Evolutionary conservation across 2,113 vertebrate genomes (phyloP).

Genomic region (Mystacornis crossleyi): DNA sequence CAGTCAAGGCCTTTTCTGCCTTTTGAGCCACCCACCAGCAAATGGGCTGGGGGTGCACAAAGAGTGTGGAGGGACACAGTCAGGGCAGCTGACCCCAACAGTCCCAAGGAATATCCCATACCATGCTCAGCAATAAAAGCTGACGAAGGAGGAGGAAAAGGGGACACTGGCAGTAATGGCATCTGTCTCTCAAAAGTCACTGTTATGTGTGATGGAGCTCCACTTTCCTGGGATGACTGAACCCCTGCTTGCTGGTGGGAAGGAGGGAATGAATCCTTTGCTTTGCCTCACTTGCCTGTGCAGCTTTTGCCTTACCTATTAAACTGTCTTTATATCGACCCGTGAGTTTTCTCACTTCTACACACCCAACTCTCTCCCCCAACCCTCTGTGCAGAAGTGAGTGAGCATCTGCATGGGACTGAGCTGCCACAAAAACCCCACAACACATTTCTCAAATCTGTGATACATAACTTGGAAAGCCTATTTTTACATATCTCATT

Average conservation of each 20-base stretch:
- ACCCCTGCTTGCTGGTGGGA: background rate
- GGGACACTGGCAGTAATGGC: rapidly evolving
- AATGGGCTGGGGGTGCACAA: rapidly evolving
- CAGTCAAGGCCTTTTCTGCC: background rate
- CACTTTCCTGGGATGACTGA: background rate
- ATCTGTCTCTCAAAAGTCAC: background rate
- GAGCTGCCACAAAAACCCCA: background rate
- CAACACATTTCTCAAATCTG: background rate
- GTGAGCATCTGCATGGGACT: rapidly evolving
- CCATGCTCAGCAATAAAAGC: background rate
- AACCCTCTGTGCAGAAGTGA: rapidly evolving
- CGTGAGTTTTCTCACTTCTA: background rate
- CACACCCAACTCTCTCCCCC: rapidly evolving
- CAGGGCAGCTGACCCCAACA: background rate
- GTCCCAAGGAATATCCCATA: rapidly evolving
- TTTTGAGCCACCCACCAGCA: rapidly evolving
- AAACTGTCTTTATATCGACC: background rate
- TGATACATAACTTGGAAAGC: background rate
- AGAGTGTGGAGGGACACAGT: background rate
- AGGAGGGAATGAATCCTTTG: background rate
- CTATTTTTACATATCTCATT: background rate
- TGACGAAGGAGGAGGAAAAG: background rate
- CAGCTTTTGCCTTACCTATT: background rate
- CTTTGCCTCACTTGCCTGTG: rapidly evolving
- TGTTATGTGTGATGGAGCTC: rapidly evolving